A percentile compares a stretch with the other conserved stretches of the same genome.
These are phyloP conservation scores for Pentamera pediparva DNA, from an alignment of 53 echinoderm and acorn worm species.

Conservation along the genomic window DNA sequence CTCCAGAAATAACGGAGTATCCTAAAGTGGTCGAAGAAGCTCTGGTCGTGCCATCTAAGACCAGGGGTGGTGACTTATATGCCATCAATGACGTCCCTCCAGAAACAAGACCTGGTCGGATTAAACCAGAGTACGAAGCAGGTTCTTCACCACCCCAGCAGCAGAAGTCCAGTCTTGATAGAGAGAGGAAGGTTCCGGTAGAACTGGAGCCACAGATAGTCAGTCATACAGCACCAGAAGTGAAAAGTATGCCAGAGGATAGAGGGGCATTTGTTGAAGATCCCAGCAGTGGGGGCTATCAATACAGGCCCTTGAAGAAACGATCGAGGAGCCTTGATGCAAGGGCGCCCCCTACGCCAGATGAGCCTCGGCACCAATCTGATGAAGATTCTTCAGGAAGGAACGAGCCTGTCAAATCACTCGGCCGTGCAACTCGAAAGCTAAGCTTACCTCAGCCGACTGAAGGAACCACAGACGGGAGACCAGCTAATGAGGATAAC, in stretches of 20 bases:
- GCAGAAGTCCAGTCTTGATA: background rate
- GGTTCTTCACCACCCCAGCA: background rate
- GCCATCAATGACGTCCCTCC: background rate
- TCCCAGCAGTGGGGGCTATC: slow-evolving; percentile 1
- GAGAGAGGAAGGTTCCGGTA: background rate
- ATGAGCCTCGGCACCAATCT: background rate
- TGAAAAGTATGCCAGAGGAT: background rate
- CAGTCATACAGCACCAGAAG: background rate
- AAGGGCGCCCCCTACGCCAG: background rate
- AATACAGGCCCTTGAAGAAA: slow-evolving; percentile 5
- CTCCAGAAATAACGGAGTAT: background rate
- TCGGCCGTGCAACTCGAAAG: background rate
- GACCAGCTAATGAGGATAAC: background rate
- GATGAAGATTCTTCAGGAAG: background rate
- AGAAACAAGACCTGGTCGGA: slow-evolving; percentile 14
- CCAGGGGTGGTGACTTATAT: background rate
- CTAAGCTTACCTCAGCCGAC: background rate
- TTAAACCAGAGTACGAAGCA: slow-evolving; percentile 11
- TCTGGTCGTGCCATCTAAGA: slow-evolving; percentile 6
- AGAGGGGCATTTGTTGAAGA: background rate
- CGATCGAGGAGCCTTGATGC: slow-evolving; percentile 6
- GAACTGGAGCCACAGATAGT: background rate
- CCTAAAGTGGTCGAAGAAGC: background rate
- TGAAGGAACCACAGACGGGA: background rate
- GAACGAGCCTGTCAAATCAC: background rate